A percentile compares a stretch with the other conserved stretches of the same genome.
Conservation (phyloP, 2,888 invertebrate species). For the Coremacera marginata region DNA sequence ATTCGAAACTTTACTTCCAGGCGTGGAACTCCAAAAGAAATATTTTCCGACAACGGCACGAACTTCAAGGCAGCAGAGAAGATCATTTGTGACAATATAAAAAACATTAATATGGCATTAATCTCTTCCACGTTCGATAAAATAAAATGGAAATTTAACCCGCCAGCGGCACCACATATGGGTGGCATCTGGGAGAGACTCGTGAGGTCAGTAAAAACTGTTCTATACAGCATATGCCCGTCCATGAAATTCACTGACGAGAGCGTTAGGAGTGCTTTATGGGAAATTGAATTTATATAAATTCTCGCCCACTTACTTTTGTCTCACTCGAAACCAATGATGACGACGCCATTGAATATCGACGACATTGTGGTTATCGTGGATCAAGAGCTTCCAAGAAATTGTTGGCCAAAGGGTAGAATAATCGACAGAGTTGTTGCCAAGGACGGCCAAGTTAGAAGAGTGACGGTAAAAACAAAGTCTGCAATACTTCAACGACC, state of each 20-base stretch:
- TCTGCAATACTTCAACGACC: too few species aligned
- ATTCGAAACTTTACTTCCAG: slow-evolving; percentile 41
- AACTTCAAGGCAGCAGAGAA: slow-evolving; percentile 31
- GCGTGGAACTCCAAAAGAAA: slow-evolving; percentile 26
- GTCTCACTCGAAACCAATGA: slow-evolving; percentile 34
- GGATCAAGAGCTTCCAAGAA: not conserved
- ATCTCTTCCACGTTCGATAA: not conserved
- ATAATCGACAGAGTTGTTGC: not conserved
- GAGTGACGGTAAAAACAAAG: not conserved
- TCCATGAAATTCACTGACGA: slow-evolving; percentile 42
- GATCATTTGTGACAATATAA: not conserved
- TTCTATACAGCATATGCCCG: slow-evolving; percentile 27
- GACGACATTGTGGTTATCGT: not conserved
- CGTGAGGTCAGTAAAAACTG: slow-evolving; percentile 36
- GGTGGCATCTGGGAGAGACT: slow-evolving; percentile 14
- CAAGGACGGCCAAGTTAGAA: not conserved
- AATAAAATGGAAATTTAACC: not conserved
- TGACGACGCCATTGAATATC: slow-evolving; percentile 38
- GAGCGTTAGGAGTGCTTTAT: slow-evolving; percentile 36
- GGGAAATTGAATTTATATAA: slow-evolving; percentile 44
- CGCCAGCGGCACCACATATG: not conserved
- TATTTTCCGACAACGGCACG: slow-evolving; percentile 25
- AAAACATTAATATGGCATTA: not conserved
- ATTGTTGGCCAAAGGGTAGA: not conserved
- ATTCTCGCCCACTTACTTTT: slow-evolving; percentile 37